Evolutionary conservation across 2,113 vertebrate species (phyloP).

Genomic region (Gambusia affinis): DNA sequence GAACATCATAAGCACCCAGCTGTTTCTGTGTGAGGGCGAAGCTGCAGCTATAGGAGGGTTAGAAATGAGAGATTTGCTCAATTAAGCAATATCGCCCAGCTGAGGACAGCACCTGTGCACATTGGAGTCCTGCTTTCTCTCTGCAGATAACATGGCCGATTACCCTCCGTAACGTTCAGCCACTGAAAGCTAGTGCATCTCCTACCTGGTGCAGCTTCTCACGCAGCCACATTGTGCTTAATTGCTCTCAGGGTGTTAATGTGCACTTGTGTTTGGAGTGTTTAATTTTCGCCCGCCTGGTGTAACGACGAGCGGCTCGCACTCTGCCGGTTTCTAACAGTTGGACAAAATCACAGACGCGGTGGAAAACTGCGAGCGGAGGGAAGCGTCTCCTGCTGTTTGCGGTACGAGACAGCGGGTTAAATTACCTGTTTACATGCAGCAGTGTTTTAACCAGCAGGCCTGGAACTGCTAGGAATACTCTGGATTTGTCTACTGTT

Average conservation of each 20-base stretch:
- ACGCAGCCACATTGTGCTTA: slow-evolving; percentile 59
- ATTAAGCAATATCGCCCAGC: slow-evolving; percentile 80
- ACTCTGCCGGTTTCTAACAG: slow-evolving; percentile 60
- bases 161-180: slow-evolving; percentile 70
- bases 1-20: slow-evolving; percentile 57
- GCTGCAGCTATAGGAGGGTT: slow-evolving; percentile 78
- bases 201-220: slow-evolving; percentile 69
- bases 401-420: slow-evolving; percentile 37
- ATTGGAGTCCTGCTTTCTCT: slow-evolving; percentile 48
- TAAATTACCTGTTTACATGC: slow-evolving; percentile 58
- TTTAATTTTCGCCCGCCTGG: slow-evolving; percentile 68
- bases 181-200: slow-evolving; percentile 21
- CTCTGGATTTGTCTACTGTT: background rate
- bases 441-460: slow-evolving; percentile 32
- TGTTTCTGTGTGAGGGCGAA: slow-evolving; percentile 54
- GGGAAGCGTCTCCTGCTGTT: slow-evolving; percentile 44
- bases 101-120: slow-evolving; percentile 82
- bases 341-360: slow-evolving; percentile 50
- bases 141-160: slow-evolving; percentile 76
- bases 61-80: slow-evolving; percentile 82
- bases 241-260: slow-evolving; percentile 74
- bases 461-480: slow-evolving; percentile 3
- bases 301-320: slow-evolving; percentile 59
- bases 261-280: slow-evolving; percentile 68
- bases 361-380: slow-evolving; percentile 35